These are phyloP conservation scores for Epinephelus moara DNA, from an alignment of 2,113 vertebrate species.

Conservation along the genomic window DNA sequence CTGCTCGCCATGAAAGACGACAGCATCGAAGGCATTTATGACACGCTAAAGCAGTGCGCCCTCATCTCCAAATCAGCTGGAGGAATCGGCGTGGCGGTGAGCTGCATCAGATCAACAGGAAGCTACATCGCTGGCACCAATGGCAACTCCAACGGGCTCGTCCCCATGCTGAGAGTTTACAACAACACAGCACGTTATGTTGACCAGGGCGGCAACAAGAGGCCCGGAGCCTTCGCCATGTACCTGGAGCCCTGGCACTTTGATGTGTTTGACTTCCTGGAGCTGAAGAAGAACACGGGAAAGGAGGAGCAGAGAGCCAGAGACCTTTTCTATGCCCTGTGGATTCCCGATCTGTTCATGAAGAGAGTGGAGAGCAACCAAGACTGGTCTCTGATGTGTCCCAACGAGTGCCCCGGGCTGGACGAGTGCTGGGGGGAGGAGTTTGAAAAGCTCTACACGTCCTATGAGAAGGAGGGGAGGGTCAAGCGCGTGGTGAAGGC, in stretches of 20 bases:
- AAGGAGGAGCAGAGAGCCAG: constrained; percentile 97
- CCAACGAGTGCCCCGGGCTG: constrained; percentile 93
- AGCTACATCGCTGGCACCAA: constrained; percentile 99
- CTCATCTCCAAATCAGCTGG: constrained; percentile 98
- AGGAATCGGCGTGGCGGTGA: constrained; percentile 95
- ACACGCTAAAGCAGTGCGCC: constrained; percentile 97
- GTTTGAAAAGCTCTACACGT: constrained; percentile 94
- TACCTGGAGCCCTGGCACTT: constrained; percentile 98
- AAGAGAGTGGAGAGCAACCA: constrained; percentile 95
- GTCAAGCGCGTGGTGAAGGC: constrained; percentile 93
- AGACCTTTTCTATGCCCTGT: constrained; percentile 96
- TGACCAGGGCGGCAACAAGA: constrained; percentile 98
- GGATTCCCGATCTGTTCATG: constrained; percentile 99
- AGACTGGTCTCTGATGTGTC: constrained; percentile 99
- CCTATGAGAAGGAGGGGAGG: constrained; percentile 91
- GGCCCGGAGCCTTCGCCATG: constrained; percentile 98
- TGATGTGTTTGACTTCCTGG: constrained; percentile 97
- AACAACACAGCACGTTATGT: constrained; percentile 98
- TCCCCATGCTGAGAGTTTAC: constrained; percentile 97
- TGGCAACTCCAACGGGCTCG: constrained; percentile 97
- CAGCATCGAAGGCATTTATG: constrained; percentile 99
- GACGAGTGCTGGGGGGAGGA: constrained; percentile 98
- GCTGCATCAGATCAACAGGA: constrained; percentile 95
- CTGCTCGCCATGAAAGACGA: constrained; percentile 98
- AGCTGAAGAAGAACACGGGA: constrained; percentile 98